phyloP scores from a whole-genome alignment of 2,888 invertebrate genomes.

The Metacarcinus magister region DNA sequence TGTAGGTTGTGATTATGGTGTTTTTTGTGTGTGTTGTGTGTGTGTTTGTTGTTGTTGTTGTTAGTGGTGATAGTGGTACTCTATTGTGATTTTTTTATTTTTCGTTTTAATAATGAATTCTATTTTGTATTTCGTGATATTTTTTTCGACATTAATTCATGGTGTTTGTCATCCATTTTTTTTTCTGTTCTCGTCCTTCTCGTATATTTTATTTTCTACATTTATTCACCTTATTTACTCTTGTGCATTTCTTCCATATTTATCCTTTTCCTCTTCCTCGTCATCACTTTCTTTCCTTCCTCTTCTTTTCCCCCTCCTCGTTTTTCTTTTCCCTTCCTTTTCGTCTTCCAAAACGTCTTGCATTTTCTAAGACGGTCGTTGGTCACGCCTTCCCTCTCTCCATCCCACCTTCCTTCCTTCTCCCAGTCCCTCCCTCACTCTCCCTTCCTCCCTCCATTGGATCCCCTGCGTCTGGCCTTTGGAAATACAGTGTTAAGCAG shows the following conservation, averaged over 20 bases:
- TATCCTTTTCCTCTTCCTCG: not conserved
- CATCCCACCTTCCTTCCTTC: not conserved
- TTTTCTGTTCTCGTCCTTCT: not conserved
- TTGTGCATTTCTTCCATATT: not conserved
- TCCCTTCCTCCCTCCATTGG: not conserved
- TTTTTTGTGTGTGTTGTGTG: not conserved
- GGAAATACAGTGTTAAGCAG: constrained; percentile 54
- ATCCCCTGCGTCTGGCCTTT: not conserved
- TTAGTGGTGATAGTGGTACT: not conserved
- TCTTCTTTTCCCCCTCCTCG: not conserved
- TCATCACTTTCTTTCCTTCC: not conserved
- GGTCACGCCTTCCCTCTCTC: constrained; percentile 35
- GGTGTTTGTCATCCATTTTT: not conserved
- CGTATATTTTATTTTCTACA: not conserved
- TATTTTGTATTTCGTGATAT: not conserved
- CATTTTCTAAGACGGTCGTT: constrained; percentile 6
- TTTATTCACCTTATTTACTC: not conserved
- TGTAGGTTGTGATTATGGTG: too few species aligned
- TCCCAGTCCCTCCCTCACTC: not conserved
- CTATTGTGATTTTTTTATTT: not conserved
- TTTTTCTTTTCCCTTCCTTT: not conserved
- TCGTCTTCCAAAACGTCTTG: constrained; percentile 4
- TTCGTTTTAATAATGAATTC: not conserved
- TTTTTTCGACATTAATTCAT: not conserved
- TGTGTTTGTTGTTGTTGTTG: not conserved